These are phyloP conservation scores for Yponomeuta plumbellus DNA, from an alignment of 2,888 invertebrate genomes.

Conservation along the genomic window DNA sequence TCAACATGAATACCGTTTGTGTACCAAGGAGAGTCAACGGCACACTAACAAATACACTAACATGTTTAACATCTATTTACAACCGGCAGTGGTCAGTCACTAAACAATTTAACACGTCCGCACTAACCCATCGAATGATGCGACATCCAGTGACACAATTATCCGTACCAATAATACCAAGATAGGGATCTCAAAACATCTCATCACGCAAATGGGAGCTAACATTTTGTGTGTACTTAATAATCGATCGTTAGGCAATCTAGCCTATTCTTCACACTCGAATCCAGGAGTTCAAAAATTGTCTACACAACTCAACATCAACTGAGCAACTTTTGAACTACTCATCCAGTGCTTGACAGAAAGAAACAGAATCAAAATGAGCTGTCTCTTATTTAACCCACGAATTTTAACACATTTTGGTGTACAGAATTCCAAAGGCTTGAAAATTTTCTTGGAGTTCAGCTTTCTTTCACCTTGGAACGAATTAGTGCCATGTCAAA, in stretches of 20 bases:
- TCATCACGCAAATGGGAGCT: background rate
- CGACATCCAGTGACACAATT: background rate
- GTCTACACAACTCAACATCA: background rate
- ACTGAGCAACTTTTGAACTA: too few species aligned
- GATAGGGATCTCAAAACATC: background rate
- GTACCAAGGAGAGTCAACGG: conserved; percentile 10
- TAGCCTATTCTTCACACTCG: background rate
- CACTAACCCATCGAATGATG: conserved; percentile 2
- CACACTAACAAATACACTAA: conserved; percentile 14
- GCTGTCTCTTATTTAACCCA: too few species aligned
- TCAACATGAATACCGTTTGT: conserved; percentile 8
- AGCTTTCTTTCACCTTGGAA: too few species aligned
- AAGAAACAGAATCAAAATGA: too few species aligned
- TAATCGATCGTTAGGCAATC: background rate
- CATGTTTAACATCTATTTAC: conserved; percentile 51
- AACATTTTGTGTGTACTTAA: background rate
- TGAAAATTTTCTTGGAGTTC: too few species aligned
- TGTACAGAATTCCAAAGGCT: too few species aligned
- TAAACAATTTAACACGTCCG: conserved; percentile 17
- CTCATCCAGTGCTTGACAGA: too few species aligned
- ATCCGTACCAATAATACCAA: background rate
- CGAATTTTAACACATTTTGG: too few species aligned
- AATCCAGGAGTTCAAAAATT: background rate
- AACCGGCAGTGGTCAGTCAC: conserved; percentile 22
- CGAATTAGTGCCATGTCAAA: too few species aligned